Conservation (phyloP, 2,888 invertebrate genomes). For the Monoplex corrugatus region DNA sequence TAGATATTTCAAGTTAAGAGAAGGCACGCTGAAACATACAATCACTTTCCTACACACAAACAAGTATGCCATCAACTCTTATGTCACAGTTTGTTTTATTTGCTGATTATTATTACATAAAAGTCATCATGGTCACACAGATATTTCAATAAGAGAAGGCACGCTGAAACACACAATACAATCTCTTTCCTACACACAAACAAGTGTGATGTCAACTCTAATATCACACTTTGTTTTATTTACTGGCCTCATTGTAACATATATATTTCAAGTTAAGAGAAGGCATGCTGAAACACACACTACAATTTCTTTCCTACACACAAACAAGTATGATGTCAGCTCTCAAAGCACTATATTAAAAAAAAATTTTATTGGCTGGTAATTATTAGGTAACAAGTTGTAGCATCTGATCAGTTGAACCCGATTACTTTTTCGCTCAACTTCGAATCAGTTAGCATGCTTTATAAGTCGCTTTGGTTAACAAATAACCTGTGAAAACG, state of each 20-base stretch:
- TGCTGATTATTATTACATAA: constrained; percentile 66
- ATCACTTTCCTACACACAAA: too few relatives aligned
- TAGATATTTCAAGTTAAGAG: constrained; percentile 70
- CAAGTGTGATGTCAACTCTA: too few relatives aligned
- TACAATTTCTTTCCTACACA: too few relatives aligned
- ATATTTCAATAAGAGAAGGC: constrained; percentile 71
- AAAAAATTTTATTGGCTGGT: constrained; percentile 66
- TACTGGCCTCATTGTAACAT: constrained; percentile 65
- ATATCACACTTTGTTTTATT: constrained; percentile 75
- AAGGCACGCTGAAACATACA: constrained; percentile 66
- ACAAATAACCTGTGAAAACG: too few relatives aligned
- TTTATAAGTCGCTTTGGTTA: too few relatives aligned
- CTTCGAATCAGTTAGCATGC: too few relatives aligned
- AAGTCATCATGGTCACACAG: constrained; percentile 64
- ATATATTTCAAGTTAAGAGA: constrained; percentile 71
- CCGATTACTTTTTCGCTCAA: too few relatives aligned
- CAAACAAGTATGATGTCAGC: too few relatives aligned
- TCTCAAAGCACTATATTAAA: constrained; percentile 73
- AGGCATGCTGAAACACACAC: constrained; percentile 64
- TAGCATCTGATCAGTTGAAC: too few relatives aligned
- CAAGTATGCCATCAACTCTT: too few relatives aligned
- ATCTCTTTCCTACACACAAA: too few relatives aligned
- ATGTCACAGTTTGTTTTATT: constrained; percentile 73
- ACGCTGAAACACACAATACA: constrained; percentile 60
- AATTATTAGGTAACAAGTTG: constrained; percentile 64